These are phyloP conservation scores for Zaprionus lineosus DNA, from an alignment of 2,888 invertebrate species.

Conservation along the genomic window DNA sequence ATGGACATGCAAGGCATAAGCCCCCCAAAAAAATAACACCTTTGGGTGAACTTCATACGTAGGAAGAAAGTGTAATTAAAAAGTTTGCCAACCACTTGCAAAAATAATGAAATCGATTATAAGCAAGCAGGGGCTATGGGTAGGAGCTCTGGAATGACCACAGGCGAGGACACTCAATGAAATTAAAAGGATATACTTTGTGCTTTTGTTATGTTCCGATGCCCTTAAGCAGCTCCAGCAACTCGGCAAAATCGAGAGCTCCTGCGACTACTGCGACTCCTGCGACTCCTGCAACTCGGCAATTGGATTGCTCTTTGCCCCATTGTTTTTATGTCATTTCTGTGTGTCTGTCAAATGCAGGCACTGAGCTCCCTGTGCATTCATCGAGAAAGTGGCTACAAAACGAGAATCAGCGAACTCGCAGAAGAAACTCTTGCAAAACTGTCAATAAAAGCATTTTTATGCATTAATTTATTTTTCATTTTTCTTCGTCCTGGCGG, in stretches of 20 bases:
- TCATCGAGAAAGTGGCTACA: constrained; percentile 40
- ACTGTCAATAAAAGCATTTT: constrained; percentile 70
- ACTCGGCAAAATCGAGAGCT: no score
- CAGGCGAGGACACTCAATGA: constrained; percentile 46
- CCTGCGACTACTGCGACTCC: no score
- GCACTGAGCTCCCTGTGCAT: constrained; percentile 43
- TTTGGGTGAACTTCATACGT: constrained; percentile 51
- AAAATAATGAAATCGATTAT: constrained; percentile 76
- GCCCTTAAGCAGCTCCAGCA: no score
- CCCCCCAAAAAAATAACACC: constrained; percentile 48
- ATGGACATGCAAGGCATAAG: no score
- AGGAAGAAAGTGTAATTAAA: constrained; percentile 68
- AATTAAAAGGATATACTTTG: constrained; percentile 54
- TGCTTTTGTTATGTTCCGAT: constrained; percentile 10
- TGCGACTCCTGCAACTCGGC: constrained; percentile 35
- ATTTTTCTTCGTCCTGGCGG: constrained; percentile 34
- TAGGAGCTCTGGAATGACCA: constrained; percentile 8
- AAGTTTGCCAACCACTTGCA: constrained; percentile 61
- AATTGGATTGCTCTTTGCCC: constrained; percentile 41
- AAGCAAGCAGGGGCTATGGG: constrained; percentile 24
- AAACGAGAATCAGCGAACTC: constrained; percentile 22
- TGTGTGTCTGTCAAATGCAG: constrained; percentile 52
- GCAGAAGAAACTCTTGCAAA: constrained; percentile 32
- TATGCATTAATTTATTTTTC: constrained; percentile 58
- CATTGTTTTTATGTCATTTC: constrained; percentile 54